These are phyloP conservation scores for Drosophila fungiperda DNA, from an alignment of 2,888 invertebrate species.

Conservation along the genomic window DNA sequence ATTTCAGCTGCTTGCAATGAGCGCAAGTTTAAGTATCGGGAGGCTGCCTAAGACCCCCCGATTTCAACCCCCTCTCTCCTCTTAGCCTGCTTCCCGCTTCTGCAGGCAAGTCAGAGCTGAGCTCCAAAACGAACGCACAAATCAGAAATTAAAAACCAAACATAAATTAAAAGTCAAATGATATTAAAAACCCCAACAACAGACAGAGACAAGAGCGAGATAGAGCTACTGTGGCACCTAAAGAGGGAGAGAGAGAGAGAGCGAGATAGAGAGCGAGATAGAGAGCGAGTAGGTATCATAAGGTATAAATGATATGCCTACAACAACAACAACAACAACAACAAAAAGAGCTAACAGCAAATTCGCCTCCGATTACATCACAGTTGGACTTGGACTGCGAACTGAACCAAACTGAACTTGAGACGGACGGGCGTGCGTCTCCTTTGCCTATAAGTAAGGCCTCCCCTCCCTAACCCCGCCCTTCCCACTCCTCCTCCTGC, in stretches of 20 bases:
- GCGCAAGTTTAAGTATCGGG: slow-evolving; percentile 53
- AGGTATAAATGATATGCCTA: slow-evolving; percentile 52
- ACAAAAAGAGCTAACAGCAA: slow-evolving; percentile 48
- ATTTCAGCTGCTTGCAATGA: slow-evolving; percentile 66
- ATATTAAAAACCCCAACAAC: slow-evolving; percentile 62
- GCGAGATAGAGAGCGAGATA: slow-evolving; percentile 4
- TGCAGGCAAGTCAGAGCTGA: slow-evolving; percentile 10
- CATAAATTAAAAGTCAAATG: slow-evolving; percentile 82
- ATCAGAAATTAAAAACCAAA: slow-evolving; percentile 83
- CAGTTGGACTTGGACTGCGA: slow-evolving; percentile 55
- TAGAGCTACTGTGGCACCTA: slow-evolving; percentile 14
- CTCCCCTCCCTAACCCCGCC: neutral
- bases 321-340: neutral
- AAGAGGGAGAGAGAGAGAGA: slow-evolving; percentile 8
- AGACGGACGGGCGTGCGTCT: slow-evolving; percentile 66
- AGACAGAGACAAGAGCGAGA: slow-evolving; percentile 43
- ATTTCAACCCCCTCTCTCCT: neutral
- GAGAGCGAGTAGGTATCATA: slow-evolving; percentile 26
- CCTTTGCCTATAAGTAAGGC: neutral
- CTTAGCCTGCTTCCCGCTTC: neutral
- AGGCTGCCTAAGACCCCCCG: slow-evolving; percentile 32
- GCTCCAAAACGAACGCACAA: slow-evolving; percentile 76
- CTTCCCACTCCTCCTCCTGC: neutral
- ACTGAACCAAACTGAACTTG: slow-evolving; percentile 66
- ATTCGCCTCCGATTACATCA: slow-evolving; percentile 69